These are phyloP conservation scores for Saguinus midas DNA, from an alignment of 2,113 vertebrate genomes.

Conservation along the genomic window DNA sequence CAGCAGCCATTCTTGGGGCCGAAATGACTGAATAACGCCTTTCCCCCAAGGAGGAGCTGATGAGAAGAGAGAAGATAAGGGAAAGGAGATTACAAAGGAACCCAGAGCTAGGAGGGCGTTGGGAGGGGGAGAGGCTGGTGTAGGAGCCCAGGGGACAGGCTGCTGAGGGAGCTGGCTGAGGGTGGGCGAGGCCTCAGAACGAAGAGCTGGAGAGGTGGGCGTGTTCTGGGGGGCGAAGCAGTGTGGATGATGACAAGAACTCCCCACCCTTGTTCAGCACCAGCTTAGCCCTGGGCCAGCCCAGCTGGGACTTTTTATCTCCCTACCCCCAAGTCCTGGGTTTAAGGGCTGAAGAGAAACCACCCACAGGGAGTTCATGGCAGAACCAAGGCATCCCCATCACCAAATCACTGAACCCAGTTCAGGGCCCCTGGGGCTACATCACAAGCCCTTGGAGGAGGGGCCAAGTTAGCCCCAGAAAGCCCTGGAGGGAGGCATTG, in stretches of 20 bases:
- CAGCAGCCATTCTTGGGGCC: slow-evolving; percentile 1
- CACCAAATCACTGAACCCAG: neutral
- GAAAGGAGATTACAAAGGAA: neutral
- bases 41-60: neutral
- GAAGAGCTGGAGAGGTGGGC: neutral
- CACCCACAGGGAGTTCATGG: neutral
- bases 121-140: neutral
- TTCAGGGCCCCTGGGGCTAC: neutral
- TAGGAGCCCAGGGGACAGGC: neutral
- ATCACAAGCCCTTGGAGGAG: slow-evolving; percentile 21
- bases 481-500: neutral
- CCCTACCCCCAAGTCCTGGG: neutral
- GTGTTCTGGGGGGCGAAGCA: neutral
- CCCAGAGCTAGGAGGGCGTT: neutral
- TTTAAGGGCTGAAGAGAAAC: neutral
- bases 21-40: slow-evolving; percentile 20
- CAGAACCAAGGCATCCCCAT: neutral
- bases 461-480: neutral
- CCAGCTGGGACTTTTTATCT: neutral
- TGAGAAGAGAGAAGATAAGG: neutral
- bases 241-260: neutral
- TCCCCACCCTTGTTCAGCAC: neutral
- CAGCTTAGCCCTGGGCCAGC: neutral
- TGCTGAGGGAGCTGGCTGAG: neutral
- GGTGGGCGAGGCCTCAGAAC: neutral